These are phyloP conservation scores for Setipinna tenuifilis DNA, from an alignment of 2,797 vertebrate species.

Conservation along the genomic window DNA sequence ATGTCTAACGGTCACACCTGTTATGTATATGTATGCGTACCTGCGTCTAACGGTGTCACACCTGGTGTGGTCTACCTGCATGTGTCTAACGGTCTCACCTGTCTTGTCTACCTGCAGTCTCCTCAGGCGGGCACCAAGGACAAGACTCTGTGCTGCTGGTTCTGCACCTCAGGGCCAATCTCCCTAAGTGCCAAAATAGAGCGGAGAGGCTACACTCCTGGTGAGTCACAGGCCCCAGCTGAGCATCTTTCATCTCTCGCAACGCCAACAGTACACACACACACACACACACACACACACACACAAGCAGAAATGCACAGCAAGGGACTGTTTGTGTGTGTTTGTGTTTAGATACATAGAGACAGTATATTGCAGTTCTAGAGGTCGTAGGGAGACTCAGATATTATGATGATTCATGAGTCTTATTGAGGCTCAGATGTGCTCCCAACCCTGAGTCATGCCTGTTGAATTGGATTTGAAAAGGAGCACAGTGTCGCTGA, in stretches of 20 bases:
- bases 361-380: too few relatives aligned
- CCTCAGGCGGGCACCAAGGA: conserved; percentile 97
- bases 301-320: not conserved
- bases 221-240: conserved; percentile 66
- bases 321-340: not conserved
- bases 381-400: too few relatives aligned
- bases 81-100: too few relatives aligned
- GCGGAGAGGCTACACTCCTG: conserved; percentile 97
- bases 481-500: too few relatives aligned
- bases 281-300: not conserved
- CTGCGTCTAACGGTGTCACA: too few relatives aligned
- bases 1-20: too few relatives aligned
- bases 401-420: too few relatives aligned
- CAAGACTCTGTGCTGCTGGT: conserved; percentile 98
- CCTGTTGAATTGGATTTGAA: not conserved
- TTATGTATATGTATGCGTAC: too few relatives aligned
- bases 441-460: not conserved
- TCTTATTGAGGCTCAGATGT: too few relatives aligned
- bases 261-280: not conserved
- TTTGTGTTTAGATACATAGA: not conserved
- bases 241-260: too few relatives aligned
- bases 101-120: conserved; percentile 71
- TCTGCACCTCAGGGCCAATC: conserved; percentile 97
- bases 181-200: conserved; percentile 99
- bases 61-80: too few relatives aligned